Percentiles rank a stretch among this genome's conserved stretches.
Conservation (phyloP, 2,888 invertebrate species). For the Globia sparganii region DNA sequence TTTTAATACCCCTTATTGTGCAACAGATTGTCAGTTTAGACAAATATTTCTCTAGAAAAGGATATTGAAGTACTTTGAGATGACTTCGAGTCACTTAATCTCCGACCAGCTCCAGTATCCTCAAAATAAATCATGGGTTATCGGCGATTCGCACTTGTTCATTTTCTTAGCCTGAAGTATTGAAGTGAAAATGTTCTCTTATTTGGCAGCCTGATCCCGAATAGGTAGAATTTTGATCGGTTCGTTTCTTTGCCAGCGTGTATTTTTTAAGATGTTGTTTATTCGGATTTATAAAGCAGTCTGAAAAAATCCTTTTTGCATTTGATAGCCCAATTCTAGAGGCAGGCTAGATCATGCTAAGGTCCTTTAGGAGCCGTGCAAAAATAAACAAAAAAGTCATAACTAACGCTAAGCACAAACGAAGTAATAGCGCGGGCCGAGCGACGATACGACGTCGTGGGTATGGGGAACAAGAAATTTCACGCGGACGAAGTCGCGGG, state of each 20-base stretch:
- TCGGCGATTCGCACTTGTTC: slow-evolving; percentile 47
- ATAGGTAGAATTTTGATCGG: background rate
- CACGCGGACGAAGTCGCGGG: no score
- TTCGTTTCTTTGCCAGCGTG: background rate
- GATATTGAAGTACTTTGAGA: slow-evolving; percentile 28
- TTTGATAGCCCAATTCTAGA: no score
- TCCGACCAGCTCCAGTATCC: slow-evolving; percentile 21
- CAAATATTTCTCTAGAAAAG: background rate
- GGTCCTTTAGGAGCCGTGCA: no score
- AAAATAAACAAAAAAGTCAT: no score
- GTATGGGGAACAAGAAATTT: no score
- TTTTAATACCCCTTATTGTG: no score
- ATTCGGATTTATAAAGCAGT: background rate
- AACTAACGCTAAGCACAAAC: no score
- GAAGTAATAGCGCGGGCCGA: no score
- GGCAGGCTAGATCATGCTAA: no score
- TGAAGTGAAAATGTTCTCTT: slow-evolving; percentile 26
- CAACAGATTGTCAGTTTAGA: background rate
- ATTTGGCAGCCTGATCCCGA: background rate
- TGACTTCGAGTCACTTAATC: slow-evolving; percentile 26
- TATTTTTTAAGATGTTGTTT: background rate
- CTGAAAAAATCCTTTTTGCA: no score
- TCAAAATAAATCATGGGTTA: slow-evolving; percentile 57
- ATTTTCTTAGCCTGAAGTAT: slow-evolving; percentile 25
- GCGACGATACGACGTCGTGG: no score